A percentile compares a stretch with the other conserved stretches of the same genome.
phyloP scores from a whole-genome alignment of 2,797 vertebrate species.

The Geotria australis region DNA sequence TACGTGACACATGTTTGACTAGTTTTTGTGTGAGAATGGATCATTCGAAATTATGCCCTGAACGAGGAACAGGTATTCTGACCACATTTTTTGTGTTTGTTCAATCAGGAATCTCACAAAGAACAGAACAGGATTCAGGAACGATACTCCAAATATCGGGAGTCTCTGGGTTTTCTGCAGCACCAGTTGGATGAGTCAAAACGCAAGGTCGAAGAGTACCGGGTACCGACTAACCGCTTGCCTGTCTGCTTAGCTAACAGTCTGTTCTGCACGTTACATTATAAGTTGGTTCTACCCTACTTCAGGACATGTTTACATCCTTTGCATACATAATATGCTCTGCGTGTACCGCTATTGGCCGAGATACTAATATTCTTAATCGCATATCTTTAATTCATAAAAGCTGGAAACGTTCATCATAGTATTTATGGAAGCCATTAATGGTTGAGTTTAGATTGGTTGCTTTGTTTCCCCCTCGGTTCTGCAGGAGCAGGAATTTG shows the following conservation, averaged over 20 bases:
- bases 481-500: constrained; percentile 26
- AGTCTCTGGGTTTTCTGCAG: constrained; percentile 31
- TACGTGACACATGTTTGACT: constrained; percentile 9
- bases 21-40: constrained; percentile 7
- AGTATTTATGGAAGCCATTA: too few relatives aligned
- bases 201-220: constrained; percentile 20
- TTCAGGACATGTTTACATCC: constrained; percentile 3
- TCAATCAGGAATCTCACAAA: constrained; percentile 21
- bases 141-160: constrained; percentile 31
- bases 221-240: constrained; percentile 12
- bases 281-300: constrained; percentile 6
- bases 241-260: constrained; percentile 2
- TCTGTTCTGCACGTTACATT: constrained; percentile 5
- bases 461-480: background rate
- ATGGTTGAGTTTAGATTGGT: background rate
- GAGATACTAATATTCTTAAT: background rate
- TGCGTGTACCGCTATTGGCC: constrained; percentile 6
- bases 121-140: constrained; percentile 26
- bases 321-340: constrained; percentile 4
- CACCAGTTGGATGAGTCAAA: constrained; percentile 38
- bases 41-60: constrained; percentile 1
- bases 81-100: constrained; percentile 3
- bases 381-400: too few relatives aligned
- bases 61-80: background rate
- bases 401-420: too few relatives aligned